Percentiles rank a stretch among this genome's conserved stretches.
Evolutionary conservation across 2,888 invertebrate species (phyloP).

Genomic region (Epirrhoe tristata): DNA sequence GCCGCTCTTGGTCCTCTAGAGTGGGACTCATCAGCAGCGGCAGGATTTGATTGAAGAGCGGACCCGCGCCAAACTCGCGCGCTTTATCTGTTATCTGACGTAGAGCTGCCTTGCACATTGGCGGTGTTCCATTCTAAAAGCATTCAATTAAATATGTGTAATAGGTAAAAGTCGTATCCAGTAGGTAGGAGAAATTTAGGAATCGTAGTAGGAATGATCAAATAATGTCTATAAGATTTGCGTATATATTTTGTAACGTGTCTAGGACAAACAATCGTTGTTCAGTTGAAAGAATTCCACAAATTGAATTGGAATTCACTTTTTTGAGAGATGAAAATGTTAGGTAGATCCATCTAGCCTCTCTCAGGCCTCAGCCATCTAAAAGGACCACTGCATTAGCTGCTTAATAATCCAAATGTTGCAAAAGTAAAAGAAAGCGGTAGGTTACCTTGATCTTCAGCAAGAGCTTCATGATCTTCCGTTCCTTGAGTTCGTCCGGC

Average conservation of each 20-base stretch:
- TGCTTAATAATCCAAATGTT: too few relatives aligned
- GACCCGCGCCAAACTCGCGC: conserved; percentile 98
- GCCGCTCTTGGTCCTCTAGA: conserved; percentile 99
- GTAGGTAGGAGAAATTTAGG: too few relatives aligned
- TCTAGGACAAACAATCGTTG: too few relatives aligned
- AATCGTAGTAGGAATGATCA: too few relatives aligned
- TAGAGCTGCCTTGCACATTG: conserved; percentile 99
- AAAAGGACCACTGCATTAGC: too few relatives aligned
- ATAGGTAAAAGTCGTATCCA: background rate
- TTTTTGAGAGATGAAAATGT: too few relatives aligned
- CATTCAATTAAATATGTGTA: background rate
- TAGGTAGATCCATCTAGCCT: too few relatives aligned
- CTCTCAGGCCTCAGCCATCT: too few relatives aligned
- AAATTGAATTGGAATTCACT: too few relatives aligned
- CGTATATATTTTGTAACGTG: too few relatives aligned
- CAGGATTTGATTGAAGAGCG: conserved; percentile 99
- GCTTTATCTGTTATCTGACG: conserved; percentile 99
- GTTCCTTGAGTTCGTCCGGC: conserved; percentile 98
- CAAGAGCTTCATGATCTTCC: conserved; percentile 99
- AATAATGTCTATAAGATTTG: too few relatives aligned
- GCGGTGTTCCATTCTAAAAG: conserved; percentile 96
- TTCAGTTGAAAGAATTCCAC: too few relatives aligned
- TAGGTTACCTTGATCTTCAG: conserved; percentile 94
- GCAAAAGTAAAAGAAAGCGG: background rate
- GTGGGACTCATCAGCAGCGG: conserved; percentile 99